A percentile compares a stretch with the other conserved stretches of the same genome.
Evolutionary conservation across 2,797 vertebrate genomes (phyloP).

Genomic region (Lerista edwardsae): DNA sequence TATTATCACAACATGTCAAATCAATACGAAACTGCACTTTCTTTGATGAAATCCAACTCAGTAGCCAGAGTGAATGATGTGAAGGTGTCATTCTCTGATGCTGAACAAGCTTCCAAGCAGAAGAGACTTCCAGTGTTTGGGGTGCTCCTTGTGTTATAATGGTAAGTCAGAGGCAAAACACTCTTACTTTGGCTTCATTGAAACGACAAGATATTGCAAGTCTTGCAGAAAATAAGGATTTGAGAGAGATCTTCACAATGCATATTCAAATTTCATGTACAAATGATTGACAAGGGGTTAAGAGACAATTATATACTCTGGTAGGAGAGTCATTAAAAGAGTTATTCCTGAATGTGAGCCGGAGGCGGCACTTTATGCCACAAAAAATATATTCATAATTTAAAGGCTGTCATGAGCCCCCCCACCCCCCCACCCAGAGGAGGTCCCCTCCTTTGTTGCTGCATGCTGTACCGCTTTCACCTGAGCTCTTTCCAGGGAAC

Average conservation of each 20-base stretch:
- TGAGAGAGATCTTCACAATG: background rate
- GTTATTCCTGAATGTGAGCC: background rate
- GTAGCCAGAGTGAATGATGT: background rate
- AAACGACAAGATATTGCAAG: background rate
- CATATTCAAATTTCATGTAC: too few relatives aligned
- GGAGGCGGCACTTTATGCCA: background rate
- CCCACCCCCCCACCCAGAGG: too few relatives aligned
- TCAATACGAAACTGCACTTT: background rate
- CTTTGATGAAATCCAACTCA: background rate
- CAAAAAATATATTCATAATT: background rate
- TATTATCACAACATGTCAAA: background rate
- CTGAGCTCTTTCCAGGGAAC: too few relatives aligned
- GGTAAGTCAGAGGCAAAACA: background rate
- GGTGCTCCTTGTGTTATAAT: background rate
- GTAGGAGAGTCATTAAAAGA: background rate
- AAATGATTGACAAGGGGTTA: background rate
- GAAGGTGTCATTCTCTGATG: background rate
- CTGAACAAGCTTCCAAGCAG: background rate
- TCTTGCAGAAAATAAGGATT: background rate
- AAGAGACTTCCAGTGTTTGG: background rate
- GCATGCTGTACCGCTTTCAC: too few relatives aligned
- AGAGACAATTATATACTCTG: background rate
- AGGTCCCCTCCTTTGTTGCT: too few relatives aligned
- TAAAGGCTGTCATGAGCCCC: background rate
- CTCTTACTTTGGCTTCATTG: background rate